Evolutionary conservation across 2,797 vertebrate genomes (phyloP).

Genomic region (Nyctalus aviator): DNA sequence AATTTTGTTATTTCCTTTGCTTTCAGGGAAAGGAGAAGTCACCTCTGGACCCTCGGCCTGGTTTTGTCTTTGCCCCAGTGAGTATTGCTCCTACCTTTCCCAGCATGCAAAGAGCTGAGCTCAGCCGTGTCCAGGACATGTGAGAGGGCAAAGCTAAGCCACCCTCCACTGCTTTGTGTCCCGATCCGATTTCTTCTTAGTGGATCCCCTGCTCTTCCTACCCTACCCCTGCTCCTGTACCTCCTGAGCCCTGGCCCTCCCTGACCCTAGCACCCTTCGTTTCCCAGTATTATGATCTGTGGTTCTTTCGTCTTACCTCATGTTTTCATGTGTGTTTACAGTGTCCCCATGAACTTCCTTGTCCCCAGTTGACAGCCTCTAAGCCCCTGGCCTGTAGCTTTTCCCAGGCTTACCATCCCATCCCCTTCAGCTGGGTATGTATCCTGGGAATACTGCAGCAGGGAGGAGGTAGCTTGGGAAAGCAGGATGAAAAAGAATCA

Average conservation of each 20-base stretch:
- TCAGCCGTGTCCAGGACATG: neutral
- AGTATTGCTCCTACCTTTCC: slow-evolving; percentile 61
- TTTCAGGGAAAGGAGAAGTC: slow-evolving; percentile 89
- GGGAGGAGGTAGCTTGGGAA: neutral
- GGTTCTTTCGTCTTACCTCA: neutral
- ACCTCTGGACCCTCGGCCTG: slow-evolving; percentile 86
- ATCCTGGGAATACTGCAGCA: neutral
- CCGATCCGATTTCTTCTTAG: neutral
- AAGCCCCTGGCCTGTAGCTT: slow-evolving; percentile 91
- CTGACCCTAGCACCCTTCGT: neutral
- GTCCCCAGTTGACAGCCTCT: slow-evolving; percentile 89
- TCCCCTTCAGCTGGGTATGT: slow-evolving; percentile 89
- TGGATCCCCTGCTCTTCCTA: neutral
- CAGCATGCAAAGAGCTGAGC: neutral
- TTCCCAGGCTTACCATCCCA: slow-evolving; percentile 89
- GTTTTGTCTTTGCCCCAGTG: slow-evolving; percentile 93
- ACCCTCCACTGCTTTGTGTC: neutral
- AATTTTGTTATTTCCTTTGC: slow-evolving; percentile 20
- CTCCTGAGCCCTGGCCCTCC: neutral
- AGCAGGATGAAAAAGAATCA: neutral
- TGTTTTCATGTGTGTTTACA: slow-evolving; percentile 76
- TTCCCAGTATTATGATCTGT: neutral
- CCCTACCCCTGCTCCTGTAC: too few relatives aligned
- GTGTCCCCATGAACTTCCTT: slow-evolving; percentile 92
- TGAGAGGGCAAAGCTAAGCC: neutral